Evolutionary conservation across 2,797 vertebrate species (phyloP).

Genomic region (Hippocampus kuda): DNA sequence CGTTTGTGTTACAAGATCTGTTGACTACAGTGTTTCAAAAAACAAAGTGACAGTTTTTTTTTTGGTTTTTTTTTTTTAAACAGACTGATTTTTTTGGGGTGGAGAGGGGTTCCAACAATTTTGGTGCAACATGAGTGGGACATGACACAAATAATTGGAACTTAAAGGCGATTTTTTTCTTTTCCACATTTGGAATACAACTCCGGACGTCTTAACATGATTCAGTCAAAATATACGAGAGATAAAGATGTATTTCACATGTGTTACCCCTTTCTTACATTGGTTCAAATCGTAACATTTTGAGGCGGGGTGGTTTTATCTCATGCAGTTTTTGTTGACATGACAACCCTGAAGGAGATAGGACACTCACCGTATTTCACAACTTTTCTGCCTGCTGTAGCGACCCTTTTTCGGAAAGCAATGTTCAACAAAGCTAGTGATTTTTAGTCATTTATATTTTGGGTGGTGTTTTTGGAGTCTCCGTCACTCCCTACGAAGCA

Average conservation of each 20-base stretch:
- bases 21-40: conserved; percentile 5
- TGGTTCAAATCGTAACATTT: background rate
- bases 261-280: background rate
- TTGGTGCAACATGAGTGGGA: background rate
- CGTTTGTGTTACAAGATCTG: conserved; percentile 12
- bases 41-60: background rate
- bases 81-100: too few relatives aligned
- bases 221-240: background rate
- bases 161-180: too few relatives aligned
- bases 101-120: background rate
- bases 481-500: too few relatives aligned
- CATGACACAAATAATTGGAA: background rate
- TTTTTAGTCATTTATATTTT: too few relatives aligned
- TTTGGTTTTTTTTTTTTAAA: background rate
- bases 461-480: too few relatives aligned
- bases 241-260: background rate
- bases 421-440: too few relatives aligned
- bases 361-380: background rate
- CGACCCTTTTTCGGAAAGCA: too few relatives aligned
- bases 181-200: too few relatives aligned
- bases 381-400: background rate
- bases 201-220: background rate
- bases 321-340: background rate
- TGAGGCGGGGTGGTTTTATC: background rate
- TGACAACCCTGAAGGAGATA: background rate